Percentiles rank a stretch among this genome's conserved stretches.
These are phyloP conservation scores for Dorcus parallelipipedus DNA, from an alignment of 2,888 invertebrate genomes.

Conservation along the genomic window DNA sequence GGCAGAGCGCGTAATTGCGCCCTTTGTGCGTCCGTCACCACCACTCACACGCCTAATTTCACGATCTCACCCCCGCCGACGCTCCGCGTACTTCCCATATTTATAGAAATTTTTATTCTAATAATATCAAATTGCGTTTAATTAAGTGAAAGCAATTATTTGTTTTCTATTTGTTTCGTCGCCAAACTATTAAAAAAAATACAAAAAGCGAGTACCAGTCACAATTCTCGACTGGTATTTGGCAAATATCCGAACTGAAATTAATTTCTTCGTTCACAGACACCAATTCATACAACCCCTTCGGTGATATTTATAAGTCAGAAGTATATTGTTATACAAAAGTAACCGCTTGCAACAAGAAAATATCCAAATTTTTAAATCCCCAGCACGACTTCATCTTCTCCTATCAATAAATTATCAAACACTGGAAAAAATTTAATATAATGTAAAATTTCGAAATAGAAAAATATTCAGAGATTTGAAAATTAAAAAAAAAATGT, in stretches of 20 bases:
- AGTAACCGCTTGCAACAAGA: conserved; percentile 41
- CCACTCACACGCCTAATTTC: conserved; percentile 52
- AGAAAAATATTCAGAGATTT: no score
- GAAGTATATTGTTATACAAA: conserved; percentile 49
- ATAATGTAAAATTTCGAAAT: no score
- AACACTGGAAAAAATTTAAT: no score
- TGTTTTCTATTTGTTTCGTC: no score
- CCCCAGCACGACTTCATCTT: no score
- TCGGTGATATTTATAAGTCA: conserved; percentile 50
- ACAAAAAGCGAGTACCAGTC: conserved; percentile 4
- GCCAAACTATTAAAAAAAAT: no score
- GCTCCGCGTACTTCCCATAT: conserved; percentile 1
- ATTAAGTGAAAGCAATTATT: no score
- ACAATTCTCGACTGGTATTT: conserved; percentile 41
- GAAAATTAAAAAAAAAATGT: no score
- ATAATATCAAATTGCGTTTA: no score
- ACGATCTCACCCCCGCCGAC: conserved; percentile 36
- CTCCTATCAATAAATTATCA: no score
- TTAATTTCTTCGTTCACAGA: conserved; percentile 48
- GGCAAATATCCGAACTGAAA: conserved; percentile 48
- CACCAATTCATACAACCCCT: conserved; percentile 48
- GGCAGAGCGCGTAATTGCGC: conserved; percentile 49
- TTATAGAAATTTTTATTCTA: no score
- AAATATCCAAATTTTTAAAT: no score
- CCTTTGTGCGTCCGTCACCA: conserved; percentile 49